Evolutionary conservation across 2,797 vertebrate genomes (phyloP), one percentile per base, ranked within the genome.

Genomic region (Syngnathus acus): DNA sequence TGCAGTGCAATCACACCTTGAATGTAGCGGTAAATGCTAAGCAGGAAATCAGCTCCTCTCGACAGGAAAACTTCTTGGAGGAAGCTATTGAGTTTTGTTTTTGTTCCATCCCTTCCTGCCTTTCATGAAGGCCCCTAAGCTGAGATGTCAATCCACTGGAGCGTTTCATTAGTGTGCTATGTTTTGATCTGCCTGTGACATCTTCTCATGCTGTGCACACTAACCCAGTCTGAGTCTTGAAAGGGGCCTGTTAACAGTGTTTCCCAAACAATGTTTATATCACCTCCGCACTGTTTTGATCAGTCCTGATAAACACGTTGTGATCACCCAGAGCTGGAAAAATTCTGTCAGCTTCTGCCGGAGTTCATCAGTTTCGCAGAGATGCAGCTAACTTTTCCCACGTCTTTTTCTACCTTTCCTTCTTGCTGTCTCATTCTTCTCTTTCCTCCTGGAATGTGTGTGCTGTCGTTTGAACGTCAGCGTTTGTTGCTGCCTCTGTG

Each of bases 201-300:
- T 73, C 69, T 85, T 79, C 80, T 72, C 83, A 76, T 75, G 84
- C 80, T 78, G 81, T 65, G 80, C 79, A 43, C 79, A 75, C 71
- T 69, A 81, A 75, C 83, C 84, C 71, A 70, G 74, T 70, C 73
- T 75, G 67, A 45, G 69, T 70, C 80, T 81, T 88, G 79, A 84
- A 85, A 84, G 79, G 67, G 74, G 67, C 73, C 84, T 70, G 83
- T 86, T 84, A 84, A 79, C 81, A 71, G 74, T 67, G 77, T 76
- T 84, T 83, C 82, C 67, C 81, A 83, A 87, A 86, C 88, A 85
- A 85, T 86, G 84, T 89, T 86, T 85, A 76, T 84, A 78, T 84
- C 85, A 82, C 83, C 86, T 87, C 84, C 70, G 72, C 81, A 70
- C 26, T 55, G 73, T 86, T 87, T 89, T 90, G 82, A 88, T 90